Evolutionary conservation across 2,888 invertebrate genomes (phyloP).

Genomic region (Lasioglossum leucozonium): DNA sequence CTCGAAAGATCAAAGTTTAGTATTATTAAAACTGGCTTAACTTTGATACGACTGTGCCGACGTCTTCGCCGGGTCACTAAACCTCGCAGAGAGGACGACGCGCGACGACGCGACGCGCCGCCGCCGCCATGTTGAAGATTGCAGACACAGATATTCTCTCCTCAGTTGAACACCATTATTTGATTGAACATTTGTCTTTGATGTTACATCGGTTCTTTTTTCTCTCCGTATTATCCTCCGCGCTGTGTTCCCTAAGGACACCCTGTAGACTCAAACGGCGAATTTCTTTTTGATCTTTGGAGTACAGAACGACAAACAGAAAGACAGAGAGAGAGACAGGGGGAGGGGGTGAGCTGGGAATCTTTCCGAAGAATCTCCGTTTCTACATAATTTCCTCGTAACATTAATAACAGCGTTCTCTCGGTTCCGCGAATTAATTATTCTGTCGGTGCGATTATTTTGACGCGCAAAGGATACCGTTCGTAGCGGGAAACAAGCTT

Average conservation of each 20-base stretch:
- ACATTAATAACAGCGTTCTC: not conserved
- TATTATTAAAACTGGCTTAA: constrained; percentile 6
- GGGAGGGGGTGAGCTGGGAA: not conserved
- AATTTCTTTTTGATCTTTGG: not conserved
- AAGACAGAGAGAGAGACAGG: not conserved
- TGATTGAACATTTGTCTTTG: not conserved
- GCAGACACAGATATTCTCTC: not conserved
- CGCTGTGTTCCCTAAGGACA: not conserved
- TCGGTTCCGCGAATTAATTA: not conserved
- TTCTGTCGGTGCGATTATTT: not conserved
- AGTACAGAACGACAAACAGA: not conserved
- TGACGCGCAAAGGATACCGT: not conserved
- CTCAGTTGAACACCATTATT: constrained; percentile 1
- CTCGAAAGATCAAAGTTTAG: not conserved
- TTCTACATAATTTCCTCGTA: not conserved
- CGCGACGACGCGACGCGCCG: not conserved
- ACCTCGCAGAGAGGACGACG: not conserved
- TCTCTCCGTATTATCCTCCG: not conserved
- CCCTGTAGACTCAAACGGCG: not conserved
- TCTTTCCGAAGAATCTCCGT: not conserved
- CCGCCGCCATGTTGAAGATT: not conserved
- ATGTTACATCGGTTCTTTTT: not conserved
- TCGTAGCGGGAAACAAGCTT: not conserved
- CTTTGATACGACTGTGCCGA: not conserved
- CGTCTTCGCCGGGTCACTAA: not conserved